A percentile compares a stretch with the other conserved stretches of the same genome.
Evolutionary conservation across 92 coral and sea anemone genomes (phyloP).

Genomic region (Heteractis magnifica): DNA sequence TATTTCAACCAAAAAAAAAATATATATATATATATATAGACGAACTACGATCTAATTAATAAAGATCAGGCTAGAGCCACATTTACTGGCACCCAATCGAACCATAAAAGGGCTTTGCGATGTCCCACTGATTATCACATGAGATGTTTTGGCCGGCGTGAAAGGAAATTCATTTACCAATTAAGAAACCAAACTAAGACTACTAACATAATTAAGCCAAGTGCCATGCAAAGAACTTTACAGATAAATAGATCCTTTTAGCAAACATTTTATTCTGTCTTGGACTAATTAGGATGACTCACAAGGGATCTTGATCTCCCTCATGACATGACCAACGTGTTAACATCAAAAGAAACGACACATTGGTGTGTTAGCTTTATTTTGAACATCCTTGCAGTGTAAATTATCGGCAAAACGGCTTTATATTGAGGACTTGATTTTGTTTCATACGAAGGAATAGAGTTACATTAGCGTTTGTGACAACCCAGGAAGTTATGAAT

Average conservation of each 20-base stretch:
- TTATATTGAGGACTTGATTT: not conserved
- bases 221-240: constrained; percentile 7
- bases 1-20: no score
- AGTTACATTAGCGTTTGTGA: no score
- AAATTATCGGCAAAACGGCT: not conserved
- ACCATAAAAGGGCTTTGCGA: not conserved
- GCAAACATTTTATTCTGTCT: not conserved
- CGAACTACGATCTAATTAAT: not conserved
- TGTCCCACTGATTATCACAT: not conserved
- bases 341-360: constrained; percentile 1
- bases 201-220: constrained; percentile 6
- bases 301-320: not conserved
- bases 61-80: not conserved
- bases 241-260: not conserved
- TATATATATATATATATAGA: no score
- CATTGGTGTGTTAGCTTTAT: not conserved
- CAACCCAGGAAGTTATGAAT: no score
- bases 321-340: not conserved
- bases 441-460: no score
- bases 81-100: not conserved
- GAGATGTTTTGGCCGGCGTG: not conserved
- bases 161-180: not conserved
- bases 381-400: not conserved
- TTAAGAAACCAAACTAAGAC: not conserved
- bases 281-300: constrained; percentile 9